Evolutionary conservation across 2,888 invertebrate species (phyloP), one percentile per base, ranked within the genome.

Genomic region (Ditula angustiorana): DNA sequence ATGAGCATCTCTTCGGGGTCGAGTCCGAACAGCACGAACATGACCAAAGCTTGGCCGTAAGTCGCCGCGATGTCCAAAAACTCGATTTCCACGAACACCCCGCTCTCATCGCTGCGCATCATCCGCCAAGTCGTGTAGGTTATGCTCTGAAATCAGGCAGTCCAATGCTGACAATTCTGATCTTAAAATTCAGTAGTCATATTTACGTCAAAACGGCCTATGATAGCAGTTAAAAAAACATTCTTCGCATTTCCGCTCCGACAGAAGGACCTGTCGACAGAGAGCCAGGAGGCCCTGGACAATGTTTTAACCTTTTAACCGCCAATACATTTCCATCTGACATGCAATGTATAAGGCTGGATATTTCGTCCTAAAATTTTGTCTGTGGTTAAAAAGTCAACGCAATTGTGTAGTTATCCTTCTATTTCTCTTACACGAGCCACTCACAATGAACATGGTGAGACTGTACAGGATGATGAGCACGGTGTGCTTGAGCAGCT

Each of bases 1-100:
- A 95, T 87, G 2, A 96, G 83, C 28, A 96, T 94, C 74, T 97
- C 95, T 71, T 95, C 95, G 0, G 96, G 95, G 80, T 98, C 97
- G 24, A 97, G 93, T 11, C 98, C 98, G 83, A 99, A 98, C 23
- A 98, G 95, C 21, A 96, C 96, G 73, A 98, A 95, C 63, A 97
- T 95, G 63, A 98, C 95, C 61, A 98, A 91, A 57, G 97, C 96
- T 88, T 98, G 98, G 0, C 99, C 99, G 81, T 97, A 97, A 82
- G 96, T 97, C 2, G 98, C 93, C 21, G 97, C 96, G 19, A 96
- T 96, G 82, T 99, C 98, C 23, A 99, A 88, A 83, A 98, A 99
- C 72, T 98, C 96, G n/a, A 99, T 92, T 85, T 98, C 98, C 0
- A 98, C 94, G 83, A 97, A 98, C 67, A 99, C 96, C 0, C 98